Evolutionary conservation across 2,797 vertebrate species (phyloP), one percentile per base, ranked within the genome.

Genomic region (Furcifer pardalis): DNA sequence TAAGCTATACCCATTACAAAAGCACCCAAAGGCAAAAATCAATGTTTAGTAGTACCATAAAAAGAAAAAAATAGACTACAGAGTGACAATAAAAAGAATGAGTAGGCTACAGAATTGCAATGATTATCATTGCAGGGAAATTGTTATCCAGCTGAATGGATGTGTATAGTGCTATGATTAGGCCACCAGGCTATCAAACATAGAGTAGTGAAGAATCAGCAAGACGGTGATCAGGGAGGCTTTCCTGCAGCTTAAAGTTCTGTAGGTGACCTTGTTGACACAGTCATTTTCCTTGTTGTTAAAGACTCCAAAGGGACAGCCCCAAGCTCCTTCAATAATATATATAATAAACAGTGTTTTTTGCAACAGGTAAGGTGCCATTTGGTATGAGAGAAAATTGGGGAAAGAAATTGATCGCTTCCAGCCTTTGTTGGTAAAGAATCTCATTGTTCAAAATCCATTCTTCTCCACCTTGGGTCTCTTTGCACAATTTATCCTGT

Each of bases 11-110:
- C 65, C 71, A 74, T 73, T 87, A 56, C 0, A 35, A 79, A 91
- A 93, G 84, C 88, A 91, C 89, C 79, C 89, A 84, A 87, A 91
- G 85, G 85, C 59, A 83, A 94, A 95, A 92, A 68, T 84, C 75
- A 87, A 63, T 92, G 68, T 92, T 93, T 88, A 94, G 83, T 21
- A n/a, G 25, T 90, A 83, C 46, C 84, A 56, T 79, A 85, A 76
- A 82, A 92, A 84, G 86, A 27, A 92, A 90, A 82, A 40, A 23
- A 1, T 75, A 72, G 69, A 84, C 82, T 77, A 60, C 23, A 87
- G 78, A 90, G 21, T 15, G 90, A 84, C 44, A 83, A 56, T 79
- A 85, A 76, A 82, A 92, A 84, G 87, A 23, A 90, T 80, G 44
- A 15, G 1, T 75, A 72, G 69, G 83, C 84, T 78, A 60, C 21